Base-by-base conservation (phyloP, 2,888 invertebrate genomes). In the Drosophila nigritarsus region DNA sequence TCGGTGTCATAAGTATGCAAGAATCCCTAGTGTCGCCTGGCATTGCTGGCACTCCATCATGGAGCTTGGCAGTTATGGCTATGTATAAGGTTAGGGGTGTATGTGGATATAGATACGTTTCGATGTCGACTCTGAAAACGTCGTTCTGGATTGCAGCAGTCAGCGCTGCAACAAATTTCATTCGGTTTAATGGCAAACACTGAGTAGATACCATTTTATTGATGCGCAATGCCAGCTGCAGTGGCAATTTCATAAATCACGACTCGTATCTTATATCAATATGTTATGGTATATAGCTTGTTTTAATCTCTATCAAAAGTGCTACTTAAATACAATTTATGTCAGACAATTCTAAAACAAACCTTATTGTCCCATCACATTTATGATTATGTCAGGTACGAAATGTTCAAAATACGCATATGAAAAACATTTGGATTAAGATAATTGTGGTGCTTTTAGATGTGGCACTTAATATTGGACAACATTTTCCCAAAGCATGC, bases 111-210 rank as follows among this genome's bases (percentile, higher is more conserved):
- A 65, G 20, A 53, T 53, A 34, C 20, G 27, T 54, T 36, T 20
- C 34, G 48, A 58, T 73, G 66, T 62, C 36, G 73, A 51, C 48
- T 66, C 53, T 62, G 76, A 67, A 89, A 87, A 78, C 84, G 68
- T 84, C 84, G 82, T 71, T 75, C 77, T 50, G 77, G 70, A 76
- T 89, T 85, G 79, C 80, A 87, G 83, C 82, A 84, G 85, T 84
- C 89, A 87, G 73, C 75, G 50, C 24, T 38, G 78, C 66, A 74
- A 61, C 75, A 76, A 72, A 75, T 76, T 72, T 71, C 58, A 77
- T 76, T 63, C 58, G 24, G 59, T 71, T 76, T 66, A 56, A 76
- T 75, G 72, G 45, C 42, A 63, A 73, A 60, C 56, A 61, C 32
- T 64, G 54, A 59, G 63, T 55, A 50, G 45, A 18, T 63, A 20